Percentiles rank a stretch among this genome's conserved stretches.
Conservation (phyloP, 2,888 invertebrate species). For the Cantharis rustica region DNA sequence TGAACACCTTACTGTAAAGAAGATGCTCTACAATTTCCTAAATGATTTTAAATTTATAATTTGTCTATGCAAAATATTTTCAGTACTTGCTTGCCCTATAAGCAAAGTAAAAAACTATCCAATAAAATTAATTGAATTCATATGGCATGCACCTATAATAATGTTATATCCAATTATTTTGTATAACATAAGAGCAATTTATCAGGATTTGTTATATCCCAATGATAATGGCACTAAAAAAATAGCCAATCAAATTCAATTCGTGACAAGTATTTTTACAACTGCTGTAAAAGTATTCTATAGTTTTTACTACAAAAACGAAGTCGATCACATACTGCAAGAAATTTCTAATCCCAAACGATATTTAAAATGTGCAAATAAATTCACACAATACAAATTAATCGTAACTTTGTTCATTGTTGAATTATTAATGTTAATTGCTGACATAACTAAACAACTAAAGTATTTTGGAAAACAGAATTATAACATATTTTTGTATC, state of each 20-base stretch:
- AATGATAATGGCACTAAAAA: not conserved
- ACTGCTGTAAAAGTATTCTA: not conserved
- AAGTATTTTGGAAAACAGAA: not conserved
- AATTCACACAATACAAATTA: not conserved
- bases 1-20: too few species aligned
- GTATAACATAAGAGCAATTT: not conserved
- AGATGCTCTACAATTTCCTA: not conserved
- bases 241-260: not conserved
- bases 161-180: not conserved
- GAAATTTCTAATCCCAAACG: not conserved
- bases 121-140: not conserved
- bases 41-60: not conserved
- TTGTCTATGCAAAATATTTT: not conserved
- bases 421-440: not conserved
- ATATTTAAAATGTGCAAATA: not conserved
- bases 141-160: not conserved
- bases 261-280: not conserved
- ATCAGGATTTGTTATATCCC: not conserved
- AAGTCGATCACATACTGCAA: not conserved
- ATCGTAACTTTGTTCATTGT: not conserved
- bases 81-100: not conserved
- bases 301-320: not conserved
- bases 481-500: not conserved
- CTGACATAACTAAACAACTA: not conserved
- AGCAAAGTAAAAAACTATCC: not conserved